These are phyloP conservation scores for Epizoanthus ramosus DNA, from an alignment of 92 coral and sea anemone genomes.

Conservation along the genomic window DNA sequence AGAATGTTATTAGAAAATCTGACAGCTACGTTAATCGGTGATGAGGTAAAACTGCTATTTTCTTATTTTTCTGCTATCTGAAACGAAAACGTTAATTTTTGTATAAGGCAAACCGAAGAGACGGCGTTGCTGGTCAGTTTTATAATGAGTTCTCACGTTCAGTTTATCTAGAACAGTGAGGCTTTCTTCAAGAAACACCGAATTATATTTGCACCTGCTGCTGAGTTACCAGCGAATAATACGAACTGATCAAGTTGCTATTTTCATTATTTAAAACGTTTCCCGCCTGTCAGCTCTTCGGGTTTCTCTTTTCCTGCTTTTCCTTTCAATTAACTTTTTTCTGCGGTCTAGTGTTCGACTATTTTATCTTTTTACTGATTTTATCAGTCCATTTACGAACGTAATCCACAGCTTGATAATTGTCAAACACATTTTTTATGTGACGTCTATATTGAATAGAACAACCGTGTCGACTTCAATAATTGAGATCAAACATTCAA, in stretches of 20 bases:
- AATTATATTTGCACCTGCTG: conserved; percentile 14
- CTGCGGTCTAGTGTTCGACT: not conserved
- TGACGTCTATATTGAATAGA: not conserved
- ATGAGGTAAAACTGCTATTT: not conserved
- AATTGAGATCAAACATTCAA: not conserved
- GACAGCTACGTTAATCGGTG: not conserved
- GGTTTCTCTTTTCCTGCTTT: not conserved
- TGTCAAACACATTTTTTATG: not conserved
- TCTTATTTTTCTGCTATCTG: not conserved
- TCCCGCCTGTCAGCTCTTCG: conserved; percentile 2
- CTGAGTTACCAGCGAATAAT: not conserved
- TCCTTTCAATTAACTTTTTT: not conserved
- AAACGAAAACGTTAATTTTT: not conserved
- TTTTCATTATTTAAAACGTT: conserved; percentile 17
- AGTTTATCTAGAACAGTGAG: not conserved
- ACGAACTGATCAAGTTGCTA: conserved; percentile 26
- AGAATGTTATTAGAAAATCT: not conserved
- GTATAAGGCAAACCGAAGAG: not conserved
- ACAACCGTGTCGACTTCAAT: not conserved
- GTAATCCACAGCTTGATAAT: not conserved
- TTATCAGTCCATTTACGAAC: not conserved
- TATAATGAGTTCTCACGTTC: not conserved
- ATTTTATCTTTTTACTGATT: not conserved
- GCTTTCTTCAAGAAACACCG: not conserved
- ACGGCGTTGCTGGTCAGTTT: not conserved